phyloP scores from a whole-genome alignment of 2,113 vertebrate genomes.

The Quiscalus mexicanus region DNA sequence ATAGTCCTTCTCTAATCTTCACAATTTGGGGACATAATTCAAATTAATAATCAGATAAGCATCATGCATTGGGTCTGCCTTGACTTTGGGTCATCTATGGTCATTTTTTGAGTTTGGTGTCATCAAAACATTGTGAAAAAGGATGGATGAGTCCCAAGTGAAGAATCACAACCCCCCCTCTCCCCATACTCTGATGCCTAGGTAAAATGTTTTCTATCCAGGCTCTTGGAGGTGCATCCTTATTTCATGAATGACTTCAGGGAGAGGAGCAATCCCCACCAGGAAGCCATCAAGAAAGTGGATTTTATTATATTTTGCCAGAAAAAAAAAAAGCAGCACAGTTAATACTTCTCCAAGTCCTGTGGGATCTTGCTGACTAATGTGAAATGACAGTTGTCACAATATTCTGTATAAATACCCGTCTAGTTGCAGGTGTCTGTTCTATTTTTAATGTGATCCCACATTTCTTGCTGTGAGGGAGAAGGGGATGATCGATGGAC shows the following conservation, averaged over 20 bases:
- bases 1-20: background rate
- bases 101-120: background rate
- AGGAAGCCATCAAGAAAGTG: constrained; percentile 49
- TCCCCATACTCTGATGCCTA: background rate
- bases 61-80: background rate
- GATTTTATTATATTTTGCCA: constrained; percentile 76
- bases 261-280: constrained; percentile 41
- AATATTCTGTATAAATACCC: constrained; percentile 73
- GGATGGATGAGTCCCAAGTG: background rate
- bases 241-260: constrained; percentile 76
- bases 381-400: constrained; percentile 76
- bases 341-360: constrained; percentile 72
- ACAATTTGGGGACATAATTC: background rate
- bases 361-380: constrained; percentile 73
- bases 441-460: constrained; percentile 76
- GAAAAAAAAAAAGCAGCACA: constrained; percentile 73
- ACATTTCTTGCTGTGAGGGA: constrained; percentile 54
- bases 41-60: background rate
- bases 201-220: constrained; percentile 12
- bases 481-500: constrained; percentile 44
- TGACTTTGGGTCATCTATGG: background rate
- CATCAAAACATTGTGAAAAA: background rate
- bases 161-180: background rate
- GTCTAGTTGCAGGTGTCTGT: constrained; percentile 69
- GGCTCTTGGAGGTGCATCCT: constrained; percentile 52